Evolutionary conservation across 1,140 invertebrate genomes (phyloP), one percentile per base, ranked within the genome.

Genomic region (Oryzaephilus surinamensis): DNA sequence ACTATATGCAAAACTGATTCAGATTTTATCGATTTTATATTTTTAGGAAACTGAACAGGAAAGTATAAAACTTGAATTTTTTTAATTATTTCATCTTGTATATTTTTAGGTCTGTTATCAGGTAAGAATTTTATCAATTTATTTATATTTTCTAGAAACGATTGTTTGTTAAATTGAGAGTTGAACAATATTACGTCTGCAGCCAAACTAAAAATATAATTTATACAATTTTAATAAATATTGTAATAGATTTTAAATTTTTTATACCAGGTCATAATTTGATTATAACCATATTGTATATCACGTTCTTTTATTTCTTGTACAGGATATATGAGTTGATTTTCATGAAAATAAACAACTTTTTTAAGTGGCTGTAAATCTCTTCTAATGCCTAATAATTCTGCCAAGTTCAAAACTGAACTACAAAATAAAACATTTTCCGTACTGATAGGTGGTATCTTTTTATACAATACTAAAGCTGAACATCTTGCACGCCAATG

Each of bases 331-430:
- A 74, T 62, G 15, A 86, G 57, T 58, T 86, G 81, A 57, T 86
- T 86, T 63, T 86, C 83, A 61, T 86, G 83, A 51, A 86, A 85
- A 54, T 84, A 86, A 2, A 85, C 54, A 20, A 85, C 69, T 62
- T 84, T 86, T 11, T 69, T 65, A 14, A 73, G 54, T 2, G 39
- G 38, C 3, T 52, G 54, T 3, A 86, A 59, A 57, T 84, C 78
- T 10, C 74, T 74, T 35, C 80, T 57, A 1, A 84, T 51, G 0
- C 76, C 78, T 13, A 82, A 41, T 7, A 86, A 60, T 59, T 86
- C 81, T 12, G 77, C 70, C 45, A 86, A 58, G 52, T 79, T 81
- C 3, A 84, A 56, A 12, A 85, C 79, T n/a, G 76, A 81, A 48
- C 79, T 84, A 13, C 72, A 66, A 57, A 85, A 82, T 6, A 86